Percentiles rank a stretch among this genome's conserved stretches.
These are phyloP conservation scores for Crenuchus spilurus DNA, from an alignment of 2,797 vertebrate genomes.

Conservation along the genomic window DNA sequence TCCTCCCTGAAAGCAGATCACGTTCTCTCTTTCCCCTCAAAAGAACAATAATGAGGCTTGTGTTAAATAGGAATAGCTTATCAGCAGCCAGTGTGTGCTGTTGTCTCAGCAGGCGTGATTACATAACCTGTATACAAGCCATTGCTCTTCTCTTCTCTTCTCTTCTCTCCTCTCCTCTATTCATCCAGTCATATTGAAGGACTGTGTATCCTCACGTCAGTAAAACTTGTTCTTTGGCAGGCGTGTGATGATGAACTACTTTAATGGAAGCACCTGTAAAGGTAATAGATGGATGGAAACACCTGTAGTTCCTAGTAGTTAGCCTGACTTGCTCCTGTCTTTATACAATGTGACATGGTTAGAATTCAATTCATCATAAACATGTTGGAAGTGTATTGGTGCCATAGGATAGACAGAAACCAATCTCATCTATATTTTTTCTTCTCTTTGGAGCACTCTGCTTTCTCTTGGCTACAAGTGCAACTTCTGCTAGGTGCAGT, in stretches of 20 bases:
- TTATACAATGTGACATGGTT: too few relatives aligned
- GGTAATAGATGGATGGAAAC: too few relatives aligned
- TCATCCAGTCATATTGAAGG: too few relatives aligned
- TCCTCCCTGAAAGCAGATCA: neutral
- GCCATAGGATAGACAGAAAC: neutral
- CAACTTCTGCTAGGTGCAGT: neutral
- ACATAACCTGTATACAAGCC: neutral
- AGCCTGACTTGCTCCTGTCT: too few relatives aligned
- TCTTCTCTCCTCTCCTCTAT: neutral
- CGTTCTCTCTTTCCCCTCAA: neutral
- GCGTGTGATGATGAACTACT: too few relatives aligned
- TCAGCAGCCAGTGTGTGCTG: slow-evolving; percentile 4
- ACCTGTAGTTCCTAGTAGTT: too few relatives aligned
- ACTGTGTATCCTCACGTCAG: too few relatives aligned
- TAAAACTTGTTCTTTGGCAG: too few relatives aligned
- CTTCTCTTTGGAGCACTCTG: neutral
- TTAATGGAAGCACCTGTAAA: too few relatives aligned
- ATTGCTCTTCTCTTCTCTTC: neutral
- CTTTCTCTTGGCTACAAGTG: neutral
- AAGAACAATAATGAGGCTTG: slow-evolving; percentile 2
- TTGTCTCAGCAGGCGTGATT: slow-evolving; percentile 9
- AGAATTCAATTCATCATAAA: too few relatives aligned
- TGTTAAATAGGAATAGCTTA: slow-evolving; percentile 1
- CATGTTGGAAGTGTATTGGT: neutral
- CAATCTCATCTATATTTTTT: neutral